Evolutionary conservation across 2,113 vertebrate genomes (phyloP), one percentile per base, ranked within the genome.

Genomic region (Eira barbara): DNA sequence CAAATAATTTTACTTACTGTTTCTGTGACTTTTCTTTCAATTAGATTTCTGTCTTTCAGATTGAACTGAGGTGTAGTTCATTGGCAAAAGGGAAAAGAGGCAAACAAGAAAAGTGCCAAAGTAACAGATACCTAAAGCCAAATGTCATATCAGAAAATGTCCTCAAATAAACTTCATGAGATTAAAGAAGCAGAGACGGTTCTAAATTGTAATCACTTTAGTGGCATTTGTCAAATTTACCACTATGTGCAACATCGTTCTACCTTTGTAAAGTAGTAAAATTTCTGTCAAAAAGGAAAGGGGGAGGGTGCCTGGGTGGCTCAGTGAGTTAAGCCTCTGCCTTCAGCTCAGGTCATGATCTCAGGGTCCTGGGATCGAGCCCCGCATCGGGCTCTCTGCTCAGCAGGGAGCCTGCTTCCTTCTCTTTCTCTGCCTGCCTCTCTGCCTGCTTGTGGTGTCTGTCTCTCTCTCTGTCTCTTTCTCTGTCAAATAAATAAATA

Each of bases 31-130:
- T 84, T 93, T 61, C 97, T 95, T 98, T 98, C 94, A 94, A 59
- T 95, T 79, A 79, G 81, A 96, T 96, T 98, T 91, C 69, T 90
- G 78, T 95, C 61, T 97, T 97, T 94, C n/a, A 91, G 49, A 95
- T 97, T 97, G 97, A 92, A 96, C 94, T 97, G 97, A 98, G 98
- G 97, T 98, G 97, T 59, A 80, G 31, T 98, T 98, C 97, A 97
- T 97, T 96, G 97, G 97, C 96, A 96, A 83, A 91, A 94, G n/a
- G 55, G 74, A 89, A 84, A 90, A 95, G 57, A 89, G 67, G 83
- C 79, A 89, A 93, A 87, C 65, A 93, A 90, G 47, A 95, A 96
- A 94, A 94, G 21, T 94, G 91, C 91, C 91, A 90, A 88, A 29
- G 96, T 97, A 87, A 98, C 34, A 95, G 79, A 25, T 90, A 87